Base-by-base conservation (phyloP, 2,888 invertebrate genomes). In the Tinea trinotella region DNA sequence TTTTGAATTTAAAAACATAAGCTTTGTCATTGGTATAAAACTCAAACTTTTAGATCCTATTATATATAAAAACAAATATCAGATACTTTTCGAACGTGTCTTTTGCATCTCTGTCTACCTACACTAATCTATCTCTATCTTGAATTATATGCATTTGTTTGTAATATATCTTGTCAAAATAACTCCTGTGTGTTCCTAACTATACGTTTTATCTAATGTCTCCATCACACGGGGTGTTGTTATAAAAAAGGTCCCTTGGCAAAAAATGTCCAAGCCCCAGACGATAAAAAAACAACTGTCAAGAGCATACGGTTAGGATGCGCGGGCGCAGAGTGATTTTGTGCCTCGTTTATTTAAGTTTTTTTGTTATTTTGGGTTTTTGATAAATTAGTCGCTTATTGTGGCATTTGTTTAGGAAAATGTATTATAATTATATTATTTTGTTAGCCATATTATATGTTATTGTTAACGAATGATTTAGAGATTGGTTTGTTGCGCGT, bases 191-290 rank as follows among this genome's bases (percentile, higher is more conserved):
- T 30, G 30, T 30, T 30, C 30, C 30, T 30, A 22, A 30, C 30
- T n/a, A 30, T 30, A 30, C 30, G 30, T 30, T 30, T 40, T 40
- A 40, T 40, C 40, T 12, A 40, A 40, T 12, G 40, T 40, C 40
- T 40, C 40, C 40, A 40, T 40, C 40, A 30, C n/a, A 30, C 3
- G n/a, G 40, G 40, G 12, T 40, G 40, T 13, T 40, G 40, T 2
- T 30, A 30, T n/a, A 30, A n/a, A 30, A 30, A 22, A 22, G n/a
- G n/a, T 10, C 30, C 30, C 30, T 30, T 30, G 30, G 30, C 30
- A 30, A 30, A 30, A 30, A 30, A 30, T 30, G 30, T 30, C 30
- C 30, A 30, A 30, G 30, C 30, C 30, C 30, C 30, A 30, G 30
- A 30, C 30, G 30, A 30, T 30, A 30, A 30, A 30, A 30, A 30